phyloP scores from a whole-genome alignment of 2,888 invertebrate species.

The Acronicta psi region DNA sequence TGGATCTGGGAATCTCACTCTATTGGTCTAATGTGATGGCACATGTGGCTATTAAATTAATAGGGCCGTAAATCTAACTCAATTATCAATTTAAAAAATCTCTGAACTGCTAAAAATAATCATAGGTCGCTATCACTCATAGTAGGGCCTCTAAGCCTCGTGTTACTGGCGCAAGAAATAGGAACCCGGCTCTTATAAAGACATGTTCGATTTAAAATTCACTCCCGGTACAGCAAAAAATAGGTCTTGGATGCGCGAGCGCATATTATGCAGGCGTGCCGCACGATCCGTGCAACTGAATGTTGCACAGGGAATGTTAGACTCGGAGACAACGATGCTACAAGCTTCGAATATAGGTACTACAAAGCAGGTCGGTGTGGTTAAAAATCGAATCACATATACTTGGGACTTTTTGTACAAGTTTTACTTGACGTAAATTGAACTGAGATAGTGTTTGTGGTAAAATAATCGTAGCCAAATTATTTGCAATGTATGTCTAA shows the following conservation, averaged over 20 bases:
- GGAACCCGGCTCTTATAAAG: constrained; percentile 75
- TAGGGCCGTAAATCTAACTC: constrained; percentile 9
- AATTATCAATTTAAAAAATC: constrained; percentile 29
- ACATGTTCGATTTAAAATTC: constrained; percentile 86
- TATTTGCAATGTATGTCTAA: too few relatives aligned
- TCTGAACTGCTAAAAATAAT: constrained; percentile 40
- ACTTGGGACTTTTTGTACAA: constrained; percentile 26
- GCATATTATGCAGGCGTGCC: constrained; percentile 87
- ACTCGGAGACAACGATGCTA: constrained; percentile 51
- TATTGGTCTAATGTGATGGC: too few relatives aligned
- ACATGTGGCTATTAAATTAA: neutral
- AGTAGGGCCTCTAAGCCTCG: constrained; percentile 59
- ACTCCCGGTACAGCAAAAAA: constrained; percentile 83
- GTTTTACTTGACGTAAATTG: constrained; percentile 26
- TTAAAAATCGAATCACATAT: constrained; percentile 32
- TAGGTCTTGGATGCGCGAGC: constrained; percentile 77
- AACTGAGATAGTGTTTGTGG: neutral
- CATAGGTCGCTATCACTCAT: constrained; percentile 37
- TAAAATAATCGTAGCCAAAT: neutral
- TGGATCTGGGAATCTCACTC: too few relatives aligned
- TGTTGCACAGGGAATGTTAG: constrained; percentile 59
- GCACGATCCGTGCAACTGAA: constrained; percentile 76
- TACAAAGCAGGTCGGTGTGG: constrained; percentile 30
- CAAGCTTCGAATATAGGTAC: constrained; percentile 44
- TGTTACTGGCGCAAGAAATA: constrained; percentile 73